Evolutionary conservation across 2,797 vertebrate species (phyloP), one percentile per base, ranked within the genome.

Genomic region (Gephyroberyx darwinii): DNA sequence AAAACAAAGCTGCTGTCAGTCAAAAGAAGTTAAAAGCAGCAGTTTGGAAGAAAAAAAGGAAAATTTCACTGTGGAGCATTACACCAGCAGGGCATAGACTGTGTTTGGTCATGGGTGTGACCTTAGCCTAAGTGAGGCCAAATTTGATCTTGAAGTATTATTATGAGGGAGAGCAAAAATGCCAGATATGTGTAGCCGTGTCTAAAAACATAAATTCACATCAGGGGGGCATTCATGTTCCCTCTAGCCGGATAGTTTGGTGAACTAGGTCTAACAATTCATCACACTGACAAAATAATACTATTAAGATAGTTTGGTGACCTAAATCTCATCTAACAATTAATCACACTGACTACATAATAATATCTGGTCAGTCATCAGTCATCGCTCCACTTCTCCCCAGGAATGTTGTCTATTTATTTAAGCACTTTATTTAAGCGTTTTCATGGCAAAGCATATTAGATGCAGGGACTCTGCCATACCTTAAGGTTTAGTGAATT

Each of bases 1-100:
- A 90, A 26, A 88, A 86, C 82, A 81, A 82, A 86, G 82, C 71
- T 82, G 81, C 80, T 79, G 77, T 85, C 74, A 86, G 73, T 82
- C 75, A 74, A 17, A 68, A 80, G 71, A 48, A 74, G 69, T 66
- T 76, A 68, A 87, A 85, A 88, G 79, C 59, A 73, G 71, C 56
- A 55, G 68, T 74, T 75, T 41, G 55, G 80, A 80, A 81, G 69
- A 45, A 76, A 81, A 52, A 84, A 81, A 77, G 7, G 69, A 63
- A 79, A 73, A 73, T 85, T 80, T 71, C 62, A 72, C 63, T n/a
- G 7, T 47, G 5, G 16, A 5, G 45, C 17, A 47, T 33, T 8
- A 12, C 55, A 73, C 59, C 66, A 76, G 59, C 41, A 61, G 60
- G 65, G 78, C 73, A 74, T 59, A 47, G 26, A 26, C 56, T 13